Base-by-base conservation (phyloP, 2,888 invertebrate genomes). In the Caenorhabditis wallacei region DNA sequence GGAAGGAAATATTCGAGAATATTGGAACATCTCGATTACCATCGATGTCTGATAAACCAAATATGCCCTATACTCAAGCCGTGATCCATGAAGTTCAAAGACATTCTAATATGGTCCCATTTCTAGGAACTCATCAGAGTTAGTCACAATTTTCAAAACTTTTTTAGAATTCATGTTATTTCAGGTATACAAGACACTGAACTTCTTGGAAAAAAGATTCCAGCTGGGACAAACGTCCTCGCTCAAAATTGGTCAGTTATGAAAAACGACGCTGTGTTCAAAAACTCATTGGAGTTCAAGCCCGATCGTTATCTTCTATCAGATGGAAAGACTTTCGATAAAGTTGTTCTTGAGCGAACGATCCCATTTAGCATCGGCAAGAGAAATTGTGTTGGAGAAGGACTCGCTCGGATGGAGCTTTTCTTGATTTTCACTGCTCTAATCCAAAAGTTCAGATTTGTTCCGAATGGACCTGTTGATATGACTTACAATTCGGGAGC, bases 321-420 rank as follows among this genome's bases (percentile, higher is more conserved):
- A 22, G 71, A 80, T 16, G 88, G 85, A 8, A 75, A 80, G 48
- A 82, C 84, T 1, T 63, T 72, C 10, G 81, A 85, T 24, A 87
- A 86, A 70, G 72, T 74, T 11, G 75, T 80, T 1, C 54, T 87
- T 0, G 87, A 87, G 13, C 79, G 68, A 35, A 59, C 75, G 1
- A 78, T 85, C 59, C 85, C 86, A 16, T 88, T 88, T 79, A 84
- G 84, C 24, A 68, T 87, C 24, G 88, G 88, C 37, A 88, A 86
- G 51, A 64, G 86, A 30, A 51, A 40, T 30, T 88, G 88, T 71
- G 84, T 84, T 0, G 88, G 88, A 46, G 88, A 88, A 59, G 88
- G 85, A 30, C 37, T 88, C 30, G 85, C 88, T 8, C 40, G 84
- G 11, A 78, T 86, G 71, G 88, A 88, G 64, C 66, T 88, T 16